Conservation (phyloP, 2,113 vertebrate species). For the Rhineura floridana region DNA sequence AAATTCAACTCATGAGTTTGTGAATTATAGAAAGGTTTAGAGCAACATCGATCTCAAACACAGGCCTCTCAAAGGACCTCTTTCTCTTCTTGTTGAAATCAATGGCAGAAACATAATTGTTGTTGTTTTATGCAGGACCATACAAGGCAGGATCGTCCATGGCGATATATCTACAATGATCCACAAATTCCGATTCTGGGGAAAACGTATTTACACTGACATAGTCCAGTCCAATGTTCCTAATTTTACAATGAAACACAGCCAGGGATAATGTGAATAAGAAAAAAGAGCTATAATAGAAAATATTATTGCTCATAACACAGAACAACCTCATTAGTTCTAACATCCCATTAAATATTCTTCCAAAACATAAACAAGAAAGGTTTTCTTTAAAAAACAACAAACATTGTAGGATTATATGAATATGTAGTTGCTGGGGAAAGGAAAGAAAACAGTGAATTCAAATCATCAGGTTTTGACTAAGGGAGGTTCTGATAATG, state of each 20-base stretch:
- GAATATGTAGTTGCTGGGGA: background rate
- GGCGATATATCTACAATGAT: background rate
- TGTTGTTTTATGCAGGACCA: slow-evolving; percentile 17
- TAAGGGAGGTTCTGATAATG: slow-evolving; percentile 3
- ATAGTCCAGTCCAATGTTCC: background rate
- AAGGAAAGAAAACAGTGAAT: background rate
- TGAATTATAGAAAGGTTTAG: slow-evolving; percentile 34
- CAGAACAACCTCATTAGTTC: background rate
- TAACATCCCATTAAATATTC: background rate
- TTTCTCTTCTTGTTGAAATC: slow-evolving; percentile 52
- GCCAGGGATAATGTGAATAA: background rate
- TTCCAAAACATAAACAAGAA: background rate
- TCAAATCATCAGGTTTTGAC: background rate
- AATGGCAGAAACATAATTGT: slow-evolving; percentile 34
- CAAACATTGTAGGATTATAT: background rate
- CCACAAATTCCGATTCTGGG: background rate
- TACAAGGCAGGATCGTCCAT: background rate
- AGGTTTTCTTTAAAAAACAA: background rate
- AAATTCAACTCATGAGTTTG: slow-evolving; percentile 48
- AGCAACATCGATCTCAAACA: slow-evolving; percentile 42
- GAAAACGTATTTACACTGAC: rapidly evolving
- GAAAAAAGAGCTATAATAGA: background rate
- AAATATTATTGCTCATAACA: background rate
- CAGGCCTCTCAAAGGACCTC: background rate
- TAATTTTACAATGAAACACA: background rate